Conservation (phyloP, 2,113 vertebrate genomes). For the Ciconia stormi region DNA sequence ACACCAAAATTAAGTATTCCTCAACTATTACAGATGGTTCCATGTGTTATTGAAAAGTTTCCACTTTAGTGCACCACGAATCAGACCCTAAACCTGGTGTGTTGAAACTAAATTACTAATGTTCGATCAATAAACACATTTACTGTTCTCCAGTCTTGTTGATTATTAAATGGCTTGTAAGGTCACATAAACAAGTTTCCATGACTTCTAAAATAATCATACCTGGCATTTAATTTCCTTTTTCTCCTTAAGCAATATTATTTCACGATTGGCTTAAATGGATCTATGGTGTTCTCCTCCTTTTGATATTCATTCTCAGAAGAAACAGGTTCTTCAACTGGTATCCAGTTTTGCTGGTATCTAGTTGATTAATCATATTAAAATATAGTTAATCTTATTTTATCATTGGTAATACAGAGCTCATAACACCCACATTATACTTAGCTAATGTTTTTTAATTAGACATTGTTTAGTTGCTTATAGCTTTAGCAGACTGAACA, state of each 20-base stretch:
- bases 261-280: not conserved
- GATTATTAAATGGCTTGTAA: conserved; percentile 38
- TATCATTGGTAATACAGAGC: not conserved
- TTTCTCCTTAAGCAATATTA: not conserved
- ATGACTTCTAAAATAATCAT: conserved; percentile 21
- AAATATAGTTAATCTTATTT: not conserved
- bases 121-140: conserved; percentile 17
- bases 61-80: not conserved
- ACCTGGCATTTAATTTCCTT: conserved; percentile 9
- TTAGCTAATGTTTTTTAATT: not conserved
- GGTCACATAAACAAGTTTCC: conserved; percentile 11
- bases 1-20: not conserved
- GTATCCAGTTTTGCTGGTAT: not conserved
- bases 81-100: not conserved
- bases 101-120: conserved; percentile 26
- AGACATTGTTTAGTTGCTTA: not conserved
- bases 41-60: not conserved
- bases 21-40: not conserved
- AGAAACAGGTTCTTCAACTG: not conserved
- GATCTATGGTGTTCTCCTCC: not conserved
- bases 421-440: not conserved
- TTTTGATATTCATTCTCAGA: not conserved
- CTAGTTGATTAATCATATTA: not conserved
- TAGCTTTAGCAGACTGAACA: conserved; percentile 1
- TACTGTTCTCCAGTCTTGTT: not conserved